Evolutionary conservation across 2,888 invertebrate genomes (phyloP).

Genomic region (Mesorhabditis spiculigera): DNA sequence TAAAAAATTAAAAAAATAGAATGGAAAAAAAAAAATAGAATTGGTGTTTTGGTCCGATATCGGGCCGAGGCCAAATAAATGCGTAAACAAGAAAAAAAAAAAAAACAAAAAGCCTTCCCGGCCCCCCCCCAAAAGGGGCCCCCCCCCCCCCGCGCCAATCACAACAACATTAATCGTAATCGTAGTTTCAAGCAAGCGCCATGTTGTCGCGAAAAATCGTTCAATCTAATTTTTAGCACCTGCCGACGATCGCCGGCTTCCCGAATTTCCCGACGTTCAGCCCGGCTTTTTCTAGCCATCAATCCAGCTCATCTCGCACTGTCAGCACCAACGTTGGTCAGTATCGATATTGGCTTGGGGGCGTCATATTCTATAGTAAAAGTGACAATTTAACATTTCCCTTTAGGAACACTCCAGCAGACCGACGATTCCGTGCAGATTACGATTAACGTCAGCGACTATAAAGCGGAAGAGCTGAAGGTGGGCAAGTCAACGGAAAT

Average conservation of each 20-base stretch:
- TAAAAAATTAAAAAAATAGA: no score
- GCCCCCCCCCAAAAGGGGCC: no score
- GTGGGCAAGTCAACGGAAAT: slow-evolving; percentile 16
- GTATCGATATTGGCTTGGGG: background rate
- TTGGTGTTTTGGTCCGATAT: no score
- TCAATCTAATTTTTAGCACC: background rate
- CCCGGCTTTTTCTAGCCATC: slow-evolving; percentile 14
- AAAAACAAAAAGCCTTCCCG: no score
- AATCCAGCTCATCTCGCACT: background rate
- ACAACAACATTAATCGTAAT: no score
- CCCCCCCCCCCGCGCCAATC: no score
- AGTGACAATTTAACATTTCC: slow-evolving; percentile 11
- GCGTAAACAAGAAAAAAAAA: no score
- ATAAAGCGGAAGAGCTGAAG: slow-evolving; percentile 50
- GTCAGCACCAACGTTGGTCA: background rate
- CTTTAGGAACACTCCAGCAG: slow-evolving; percentile 36
- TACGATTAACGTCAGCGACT: slow-evolving; percentile 46
- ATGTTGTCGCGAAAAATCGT: background rate
- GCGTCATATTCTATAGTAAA: background rate
- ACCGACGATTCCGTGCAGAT: slow-evolving; percentile 47
- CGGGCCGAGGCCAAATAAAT: no score
- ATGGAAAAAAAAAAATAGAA: no score
- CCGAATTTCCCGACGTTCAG: background rate
- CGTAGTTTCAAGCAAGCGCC: background rate
- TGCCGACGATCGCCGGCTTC: background rate